phyloP scores from a whole-genome alignment of 2,113 vertebrate genomes.

The Echinops telfairi region DNA sequence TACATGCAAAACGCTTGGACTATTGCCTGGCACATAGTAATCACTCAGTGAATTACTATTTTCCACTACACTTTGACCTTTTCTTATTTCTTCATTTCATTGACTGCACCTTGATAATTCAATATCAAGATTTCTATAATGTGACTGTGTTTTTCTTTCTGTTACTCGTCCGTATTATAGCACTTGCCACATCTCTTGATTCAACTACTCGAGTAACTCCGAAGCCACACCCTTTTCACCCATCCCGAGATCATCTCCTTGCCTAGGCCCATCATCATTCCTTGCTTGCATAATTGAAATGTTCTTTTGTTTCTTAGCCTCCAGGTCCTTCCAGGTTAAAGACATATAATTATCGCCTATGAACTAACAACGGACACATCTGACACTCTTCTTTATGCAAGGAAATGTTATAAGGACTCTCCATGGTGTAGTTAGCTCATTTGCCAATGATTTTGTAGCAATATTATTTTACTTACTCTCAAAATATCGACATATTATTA shows the following conservation, averaged over 20 bases:
- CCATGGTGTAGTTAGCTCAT: not conserved
- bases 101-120: not conserved
- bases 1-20: not conserved
- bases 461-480: too few species aligned
- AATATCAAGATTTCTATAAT: not conserved
- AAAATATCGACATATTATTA: not conserved
- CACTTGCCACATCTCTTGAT: not conserved
- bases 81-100: not conserved
- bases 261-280: not conserved
- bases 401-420: slow-evolving; percentile 1
- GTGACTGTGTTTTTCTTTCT: not conserved
- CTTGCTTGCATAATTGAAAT: not conserved
- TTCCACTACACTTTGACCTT: not conserved
- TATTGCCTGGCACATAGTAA: not conserved
- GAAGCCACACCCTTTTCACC: not conserved
- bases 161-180: not conserved
- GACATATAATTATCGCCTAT: not conserved
- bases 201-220: not conserved
- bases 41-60: not conserved
- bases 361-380: slow-evolving; percentile 36
- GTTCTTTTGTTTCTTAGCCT: not conserved
- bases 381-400: not conserved
- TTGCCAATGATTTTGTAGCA: not conserved
- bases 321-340: not conserved
- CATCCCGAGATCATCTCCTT: not conserved